These are phyloP conservation scores for Lonchura striata DNA, from an alignment of 2,113 vertebrate genomes.

Conservation along the genomic window DNA sequence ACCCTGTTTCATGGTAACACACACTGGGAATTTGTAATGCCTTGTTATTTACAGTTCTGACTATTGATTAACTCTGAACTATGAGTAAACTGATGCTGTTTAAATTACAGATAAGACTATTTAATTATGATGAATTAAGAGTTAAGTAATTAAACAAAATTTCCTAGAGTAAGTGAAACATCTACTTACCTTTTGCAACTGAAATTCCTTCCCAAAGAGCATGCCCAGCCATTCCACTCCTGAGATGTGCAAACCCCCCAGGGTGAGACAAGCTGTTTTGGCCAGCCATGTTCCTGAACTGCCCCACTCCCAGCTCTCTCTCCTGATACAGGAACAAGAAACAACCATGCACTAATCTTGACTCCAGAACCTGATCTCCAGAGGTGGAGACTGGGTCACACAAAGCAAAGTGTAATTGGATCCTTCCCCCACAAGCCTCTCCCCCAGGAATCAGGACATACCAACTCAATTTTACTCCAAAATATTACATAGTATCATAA, in stretches of 20 bases:
- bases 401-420: background rate
- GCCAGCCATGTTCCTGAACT: background rate
- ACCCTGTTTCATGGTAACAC: background rate
- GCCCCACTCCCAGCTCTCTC: background rate
- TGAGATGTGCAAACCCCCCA: accelerated
- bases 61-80: background rate
- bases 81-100: background rate
- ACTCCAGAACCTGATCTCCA: background rate
- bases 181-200: conserved; percentile 30
- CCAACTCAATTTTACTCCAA: background rate
- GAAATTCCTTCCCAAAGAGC: background rate
- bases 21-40: background rate
- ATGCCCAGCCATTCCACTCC: background rate
- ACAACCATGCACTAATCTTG: no score
- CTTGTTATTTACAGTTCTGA: background rate
- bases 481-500: accelerated
- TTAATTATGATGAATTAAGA: background rate
- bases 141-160: background rate
- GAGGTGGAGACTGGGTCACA: background rate
- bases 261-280: background rate
- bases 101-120: background rate
- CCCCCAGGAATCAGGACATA: background rate
- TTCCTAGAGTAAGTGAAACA: background rate
- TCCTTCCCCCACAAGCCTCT: background rate
- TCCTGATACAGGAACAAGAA: background rate